Evolutionary conservation across 2,113 vertebrate genomes (phyloP), one percentile per base, ranked within the genome.

Genomic region (Gadus chalcogrammus): DNA sequence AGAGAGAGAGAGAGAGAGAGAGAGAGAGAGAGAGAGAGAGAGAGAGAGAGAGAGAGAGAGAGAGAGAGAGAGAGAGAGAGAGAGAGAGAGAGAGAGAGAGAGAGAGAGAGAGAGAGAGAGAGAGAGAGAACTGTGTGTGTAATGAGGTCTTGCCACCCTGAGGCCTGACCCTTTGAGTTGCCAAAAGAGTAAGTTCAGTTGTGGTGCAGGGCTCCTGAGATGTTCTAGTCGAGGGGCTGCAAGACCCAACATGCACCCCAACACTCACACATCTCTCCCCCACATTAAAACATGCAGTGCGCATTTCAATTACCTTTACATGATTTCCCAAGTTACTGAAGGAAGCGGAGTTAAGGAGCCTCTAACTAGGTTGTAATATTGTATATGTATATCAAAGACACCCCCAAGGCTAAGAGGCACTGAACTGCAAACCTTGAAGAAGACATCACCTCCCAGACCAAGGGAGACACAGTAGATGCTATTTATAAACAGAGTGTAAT

Each of bases 211-310:
- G 28, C 67, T n/a, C 73, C 42, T 67, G n/a, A 15, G 42, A 67
- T 65, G 56, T 35, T 69, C 77, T 31, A 15, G 63, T 68, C 2
- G 1, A 61, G 61, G 52, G 38, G 35, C 70, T 1, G 17, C 82
- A 73, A 77, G 79, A 83, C 67, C 4, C 64, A 67, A 78, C 77
- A 15, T 73, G 79, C 68, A 66, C 5, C 24, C 22, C 15, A 66
- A 66, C 48, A 74, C 73, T 64, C 17, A 56, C 65, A n/a, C 24
- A 27, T 20, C 60, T 74, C 78, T 35, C 31, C 31, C 28, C 31
- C 1, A 16, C 55, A 58, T 3, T 58, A 58, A 58, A n/a, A 58
- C 55, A 17, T 58, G 15, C 20, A 27, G 20, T 27, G 18, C 28
- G 17, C 18, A 22, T 62, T 62, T 13, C 22, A 24, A 24, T 62